phyloP scores from a whole-genome alignment of 2,113 vertebrate genomes.

The Erpornis zantholeuca region DNA sequence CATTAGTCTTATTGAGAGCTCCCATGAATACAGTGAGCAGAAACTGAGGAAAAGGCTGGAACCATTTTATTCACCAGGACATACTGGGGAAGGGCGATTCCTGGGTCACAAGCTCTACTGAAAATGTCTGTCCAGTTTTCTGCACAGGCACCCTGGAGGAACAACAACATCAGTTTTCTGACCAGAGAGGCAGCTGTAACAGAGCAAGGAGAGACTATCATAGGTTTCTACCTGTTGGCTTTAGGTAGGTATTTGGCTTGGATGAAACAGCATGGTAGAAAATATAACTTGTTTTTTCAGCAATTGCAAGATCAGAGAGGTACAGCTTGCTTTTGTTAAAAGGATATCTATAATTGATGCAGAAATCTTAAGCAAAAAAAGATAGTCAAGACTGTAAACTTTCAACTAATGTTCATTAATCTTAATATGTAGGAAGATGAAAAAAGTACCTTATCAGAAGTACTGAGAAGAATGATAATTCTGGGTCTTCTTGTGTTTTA shows the following conservation, averaged over 20 bases:
- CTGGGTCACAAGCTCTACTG: neutral
- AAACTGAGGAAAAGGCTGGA: neutral
- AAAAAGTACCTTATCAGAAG: neutral
- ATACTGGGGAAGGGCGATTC: constrained; percentile 11
- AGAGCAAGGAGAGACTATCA: constrained; percentile 82
- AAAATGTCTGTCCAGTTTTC: constrained; percentile 78
- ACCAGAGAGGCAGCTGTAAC: constrained; percentile 77
- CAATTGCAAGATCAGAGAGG: neutral
- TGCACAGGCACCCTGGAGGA: constrained; percentile 82
- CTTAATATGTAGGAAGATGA: neutral
- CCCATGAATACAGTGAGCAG: neutral
- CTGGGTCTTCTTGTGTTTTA: neutral
- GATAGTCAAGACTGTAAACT: neutral
- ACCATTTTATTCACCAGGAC: neutral
- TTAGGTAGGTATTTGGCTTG: constrained; percentile 68
- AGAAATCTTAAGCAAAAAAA: neutral
- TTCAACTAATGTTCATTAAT: neutral
- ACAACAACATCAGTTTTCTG: constrained; percentile 81
- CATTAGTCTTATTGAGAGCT: constrained; percentile 26
- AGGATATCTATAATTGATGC: neutral
- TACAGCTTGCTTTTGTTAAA: neutral
- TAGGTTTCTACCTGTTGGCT: constrained; percentile 81
- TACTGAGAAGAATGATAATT: neutral
- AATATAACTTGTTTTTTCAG: neutral
- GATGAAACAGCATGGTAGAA: neutral